Conservation (phyloP, 2,113 vertebrate genomes). For the Neolamprologus sp. region DNA sequence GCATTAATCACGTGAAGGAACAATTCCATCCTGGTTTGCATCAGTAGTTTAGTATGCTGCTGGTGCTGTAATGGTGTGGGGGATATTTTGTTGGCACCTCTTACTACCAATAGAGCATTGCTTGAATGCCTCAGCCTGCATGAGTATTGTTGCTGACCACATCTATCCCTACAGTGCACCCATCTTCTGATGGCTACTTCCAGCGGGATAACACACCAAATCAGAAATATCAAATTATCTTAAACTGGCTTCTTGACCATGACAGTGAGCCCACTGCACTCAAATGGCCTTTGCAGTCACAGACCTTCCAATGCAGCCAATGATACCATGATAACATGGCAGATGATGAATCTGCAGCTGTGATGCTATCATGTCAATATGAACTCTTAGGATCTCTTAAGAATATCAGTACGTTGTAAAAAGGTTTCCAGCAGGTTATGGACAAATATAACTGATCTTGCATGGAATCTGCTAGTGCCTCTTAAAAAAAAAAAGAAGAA, state of each 20-base stretch:
- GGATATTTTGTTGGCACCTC: background rate
- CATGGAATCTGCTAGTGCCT: background rate
- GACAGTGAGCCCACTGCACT: background rate
- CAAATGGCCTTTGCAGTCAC: background rate
- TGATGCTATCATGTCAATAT: background rate
- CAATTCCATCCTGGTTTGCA: background rate
- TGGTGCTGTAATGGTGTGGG: background rate
- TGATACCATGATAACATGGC: background rate
- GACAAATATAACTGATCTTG: background rate
- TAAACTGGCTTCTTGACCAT: background rate
- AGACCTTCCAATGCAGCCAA: background rate
- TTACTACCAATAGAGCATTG: background rate
- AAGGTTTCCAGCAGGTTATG: background rate
- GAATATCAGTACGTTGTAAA: background rate
- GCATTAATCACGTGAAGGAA: background rate
- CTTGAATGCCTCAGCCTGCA: background rate
- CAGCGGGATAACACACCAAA: background rate
- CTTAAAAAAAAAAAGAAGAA: background rate
- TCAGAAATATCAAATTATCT: background rate
- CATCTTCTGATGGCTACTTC: background rate
- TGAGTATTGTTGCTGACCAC: background rate
- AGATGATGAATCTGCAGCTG: background rate
- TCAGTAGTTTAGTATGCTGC: background rate
- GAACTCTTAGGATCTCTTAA: background rate
- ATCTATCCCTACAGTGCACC: background rate